These are phyloP conservation scores for Drosophila sulfurigaster DNA, from an alignment of 1,140 invertebrate species.

Conservation along the genomic window DNA sequence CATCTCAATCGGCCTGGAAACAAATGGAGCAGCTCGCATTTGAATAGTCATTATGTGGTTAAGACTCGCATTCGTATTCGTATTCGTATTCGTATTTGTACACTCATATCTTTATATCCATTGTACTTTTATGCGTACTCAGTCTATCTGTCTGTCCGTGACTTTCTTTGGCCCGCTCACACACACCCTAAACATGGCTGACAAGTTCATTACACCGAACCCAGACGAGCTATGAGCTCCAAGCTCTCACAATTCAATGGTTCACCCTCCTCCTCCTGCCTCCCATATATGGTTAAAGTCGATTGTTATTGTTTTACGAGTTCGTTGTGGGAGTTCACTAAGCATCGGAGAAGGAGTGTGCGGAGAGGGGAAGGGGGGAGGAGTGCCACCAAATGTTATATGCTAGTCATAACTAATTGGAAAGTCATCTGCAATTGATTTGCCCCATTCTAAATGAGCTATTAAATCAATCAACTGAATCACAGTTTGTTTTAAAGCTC, in stretches of 20 bases:
- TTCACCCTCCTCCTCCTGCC: constrained; percentile 5
- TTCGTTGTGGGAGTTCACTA: neutral
- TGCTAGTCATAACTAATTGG: constrained; percentile 28
- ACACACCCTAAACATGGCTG: constrained; percentile 76
- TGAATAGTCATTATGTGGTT: constrained; percentile 57
- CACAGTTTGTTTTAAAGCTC: neutral
- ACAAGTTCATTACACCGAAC: constrained; percentile 78
- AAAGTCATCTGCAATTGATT: constrained; percentile 40
- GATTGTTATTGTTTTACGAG: constrained; percentile 54
- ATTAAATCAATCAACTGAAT: constrained; percentile 38
- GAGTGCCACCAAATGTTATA: constrained; percentile 8
- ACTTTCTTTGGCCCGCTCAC: constrained; percentile 66
- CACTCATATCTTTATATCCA: constrained; percentile 31
- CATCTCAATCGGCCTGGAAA: constrained; percentile 52
- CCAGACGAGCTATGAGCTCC: neutral
- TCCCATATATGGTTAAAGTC: constrained; percentile 48
- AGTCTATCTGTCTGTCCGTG: constrained; percentile 21
- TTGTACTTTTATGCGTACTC: constrained; percentile 37
- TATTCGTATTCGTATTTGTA: constrained; percentile 20
- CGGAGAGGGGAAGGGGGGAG: neutral
- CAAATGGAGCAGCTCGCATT: constrained; percentile 75
- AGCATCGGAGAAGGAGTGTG: neutral
- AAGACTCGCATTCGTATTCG: constrained; percentile 27
- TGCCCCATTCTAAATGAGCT: constrained; percentile 29
- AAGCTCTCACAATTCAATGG: constrained; percentile 13